Percentiles rank a stretch among this genome's conserved stretches.
These are phyloP conservation scores for Matsumyia berberina DNA, from an alignment of 2,888 invertebrate genomes.

Conservation along the genomic window DNA sequence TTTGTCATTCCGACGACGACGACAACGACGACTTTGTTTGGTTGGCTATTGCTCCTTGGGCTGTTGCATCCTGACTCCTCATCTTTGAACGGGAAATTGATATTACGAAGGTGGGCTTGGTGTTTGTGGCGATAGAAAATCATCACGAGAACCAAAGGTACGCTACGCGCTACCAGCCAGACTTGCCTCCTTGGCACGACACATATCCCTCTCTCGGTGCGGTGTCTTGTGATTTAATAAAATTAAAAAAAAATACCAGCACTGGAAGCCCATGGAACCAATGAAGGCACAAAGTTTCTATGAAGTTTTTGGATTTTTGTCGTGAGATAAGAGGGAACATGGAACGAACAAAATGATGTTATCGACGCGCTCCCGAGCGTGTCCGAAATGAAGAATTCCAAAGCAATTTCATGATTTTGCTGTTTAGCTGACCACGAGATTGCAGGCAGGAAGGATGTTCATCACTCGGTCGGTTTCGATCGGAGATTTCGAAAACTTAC, in stretches of 20 bases:
- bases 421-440: neutral
- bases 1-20: constrained; percentile 66
- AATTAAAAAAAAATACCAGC: constrained; percentile 35
- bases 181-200: constrained; percentile 47
- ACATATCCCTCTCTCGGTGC: too few relatives aligned
- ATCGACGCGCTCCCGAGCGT: constrained; percentile 55
- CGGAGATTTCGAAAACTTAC: constrained; percentile 47
- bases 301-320: constrained; percentile 61
- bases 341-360: constrained; percentile 45
- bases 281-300: constrained; percentile 37
- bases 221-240: constrained; percentile 66
- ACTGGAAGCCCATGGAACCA: neutral
- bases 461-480: constrained; percentile 33
- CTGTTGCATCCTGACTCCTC: constrained; percentile 22
- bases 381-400: constrained; percentile 27
- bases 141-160: constrained; percentile 27
- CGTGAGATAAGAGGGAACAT: constrained; percentile 63
- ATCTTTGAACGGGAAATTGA: constrained; percentile 65
- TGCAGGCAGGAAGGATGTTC: constrained; percentile 26
- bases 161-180: constrained; percentile 10
- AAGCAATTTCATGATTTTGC: constrained; percentile 17
- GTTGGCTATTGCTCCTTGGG: constrained; percentile 43
- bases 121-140: constrained; percentile 33
- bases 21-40: constrained; percentile 32
- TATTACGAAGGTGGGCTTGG: constrained; percentile 68